These are phyloP conservation scores for Synanthedon tipuliformis DNA, from an alignment of 2,888 invertebrate species.

Conservation along the genomic window DNA sequence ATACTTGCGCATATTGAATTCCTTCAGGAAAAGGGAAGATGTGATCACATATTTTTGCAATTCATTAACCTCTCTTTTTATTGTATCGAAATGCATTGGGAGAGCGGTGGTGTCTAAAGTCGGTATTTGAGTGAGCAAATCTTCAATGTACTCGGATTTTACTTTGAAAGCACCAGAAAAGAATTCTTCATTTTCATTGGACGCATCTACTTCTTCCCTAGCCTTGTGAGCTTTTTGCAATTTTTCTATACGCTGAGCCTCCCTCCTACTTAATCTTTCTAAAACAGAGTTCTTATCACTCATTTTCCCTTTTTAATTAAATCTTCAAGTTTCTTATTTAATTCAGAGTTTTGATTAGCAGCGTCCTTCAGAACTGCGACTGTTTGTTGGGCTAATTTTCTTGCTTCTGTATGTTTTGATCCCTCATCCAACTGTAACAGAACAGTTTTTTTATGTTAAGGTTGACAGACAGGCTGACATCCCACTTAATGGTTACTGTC, in stretches of 20 bases:
- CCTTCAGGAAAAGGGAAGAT: constrained; percentile 83
- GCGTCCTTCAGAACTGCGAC: constrained; percentile 58
- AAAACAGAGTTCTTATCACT: constrained; percentile 52
- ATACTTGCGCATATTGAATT: constrained; percentile 83
- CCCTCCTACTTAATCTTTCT: constrained; percentile 66
- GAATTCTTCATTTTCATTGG: constrained; percentile 76
- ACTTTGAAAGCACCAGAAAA: constrained; percentile 78
- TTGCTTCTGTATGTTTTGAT: constrained; percentile 45
- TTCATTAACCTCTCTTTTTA: constrained; percentile 79
- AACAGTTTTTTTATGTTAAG: too few species aligned
- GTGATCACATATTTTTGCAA: constrained; percentile 83
- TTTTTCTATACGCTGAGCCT: constrained; percentile 74
- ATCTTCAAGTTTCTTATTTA: constrained; percentile 58
- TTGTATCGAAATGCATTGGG: constrained; percentile 73
- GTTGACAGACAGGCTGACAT: too few species aligned
- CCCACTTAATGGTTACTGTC: too few species aligned
- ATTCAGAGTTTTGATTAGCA: constrained; percentile 45
- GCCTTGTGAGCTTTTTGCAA: constrained; percentile 75
- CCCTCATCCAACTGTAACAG: constrained; percentile 43
- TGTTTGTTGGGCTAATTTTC: constrained; percentile 32
- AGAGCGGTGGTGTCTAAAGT: constrained; percentile 62
- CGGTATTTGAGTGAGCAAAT: constrained; percentile 65
- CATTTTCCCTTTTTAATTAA: constrained; percentile 56
- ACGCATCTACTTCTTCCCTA: constrained; percentile 71
- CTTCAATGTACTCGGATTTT: constrained; percentile 74